Evolutionary conservation across 2,888 invertebrate genomes (phyloP), one percentile per base, ranked within the genome.

Genomic region (Schizaphis graminum): DNA sequence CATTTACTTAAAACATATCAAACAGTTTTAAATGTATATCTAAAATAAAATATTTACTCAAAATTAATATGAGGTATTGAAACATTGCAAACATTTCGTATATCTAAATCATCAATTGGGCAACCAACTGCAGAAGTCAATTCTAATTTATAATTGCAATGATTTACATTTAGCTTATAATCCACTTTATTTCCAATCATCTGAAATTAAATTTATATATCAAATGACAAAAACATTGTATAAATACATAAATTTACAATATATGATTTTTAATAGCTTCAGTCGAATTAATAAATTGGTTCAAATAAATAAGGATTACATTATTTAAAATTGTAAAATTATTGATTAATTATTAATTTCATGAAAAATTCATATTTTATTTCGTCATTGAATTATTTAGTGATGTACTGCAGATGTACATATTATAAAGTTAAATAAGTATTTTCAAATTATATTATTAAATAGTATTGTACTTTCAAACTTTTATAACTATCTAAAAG

Each of bases 31-130:
- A 16, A 44, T 44, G 10, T 47, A 61, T 28, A 10, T 47, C 67
- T 61, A 35, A 61, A 89, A 93, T 89, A 41, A 57, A 89, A 84
- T 57, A 35, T n/a, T 90, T 93, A 93, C 93, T 61, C 61, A 61
- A 67, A 90, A n/a, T n/a, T 21, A n/a, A 10, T 90, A 35, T 89
- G 44, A n/a, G 90, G 90, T 57, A 93, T 47, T 41, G 13, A 5
- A n/a, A 49, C 10, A 41, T 57, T 35, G 28, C 93, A 93, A 85
- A 61, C 35, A 49, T 86, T 93, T 28, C 61, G 57, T 49, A 85
- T 61, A 85, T 93, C 85, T 16, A 90, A 90, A 26, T 93, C 90
- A 61, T 93, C 90, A 35, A 93, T 61, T 49, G 90, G 90, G 61
- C 93, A 93, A 90, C 28, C 90, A 57, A 35, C 28, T 49, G 26